Evolutionary conservation across 2,113 vertebrate genomes (phyloP), one percentile per base, ranked within the genome.

Genomic region (Psophia crepitans): DNA sequence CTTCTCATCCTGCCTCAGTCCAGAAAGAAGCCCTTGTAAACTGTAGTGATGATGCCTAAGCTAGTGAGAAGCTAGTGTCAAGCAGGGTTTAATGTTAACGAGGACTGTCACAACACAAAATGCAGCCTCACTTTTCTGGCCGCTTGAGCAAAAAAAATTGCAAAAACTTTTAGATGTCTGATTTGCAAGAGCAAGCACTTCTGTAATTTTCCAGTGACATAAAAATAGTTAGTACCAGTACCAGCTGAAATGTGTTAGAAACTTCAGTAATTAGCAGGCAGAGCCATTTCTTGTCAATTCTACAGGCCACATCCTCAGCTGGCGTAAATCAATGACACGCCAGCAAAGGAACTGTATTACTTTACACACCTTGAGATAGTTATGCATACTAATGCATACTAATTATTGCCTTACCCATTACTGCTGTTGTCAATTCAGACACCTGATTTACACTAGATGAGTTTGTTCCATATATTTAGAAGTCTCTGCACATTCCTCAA

Each of bases 321-420:
- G 80, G 88, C 1, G 33, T 89, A 95, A 94, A 93, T 82, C 79
- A 93, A 58, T 84, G 86, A 68, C 63, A 37, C 57, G 84, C 65
- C 28, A 11, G 65, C 4, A 1, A 41, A 78, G 53, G 77, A 84
- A 68, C 46, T 90, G 39, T 90, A 86, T 90, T 94, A 70, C 85
- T 93, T 89, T 91, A 65, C 65, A 86, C 73, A 90, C 69, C 92
- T 92, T 89, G 84, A 91, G 96, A 93, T 78, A 89, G 84, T 74
- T 82, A 79, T 82, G 69, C 70, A 78, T 93, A 65, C 74, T 94
- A 90, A 79, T 82, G 69, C 70, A 78, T 93, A 65, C 74, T 94
- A 90, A 97, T 96, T 94, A 89, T 69, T 95, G 80, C 81, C 69
- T 91, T 92, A 53, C 48, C 58, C 44, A 37, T 93, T 96, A 86